Evolutionary conservation across 2,888 invertebrate species (phyloP).

Genomic region (Agrochola litura): DNA sequence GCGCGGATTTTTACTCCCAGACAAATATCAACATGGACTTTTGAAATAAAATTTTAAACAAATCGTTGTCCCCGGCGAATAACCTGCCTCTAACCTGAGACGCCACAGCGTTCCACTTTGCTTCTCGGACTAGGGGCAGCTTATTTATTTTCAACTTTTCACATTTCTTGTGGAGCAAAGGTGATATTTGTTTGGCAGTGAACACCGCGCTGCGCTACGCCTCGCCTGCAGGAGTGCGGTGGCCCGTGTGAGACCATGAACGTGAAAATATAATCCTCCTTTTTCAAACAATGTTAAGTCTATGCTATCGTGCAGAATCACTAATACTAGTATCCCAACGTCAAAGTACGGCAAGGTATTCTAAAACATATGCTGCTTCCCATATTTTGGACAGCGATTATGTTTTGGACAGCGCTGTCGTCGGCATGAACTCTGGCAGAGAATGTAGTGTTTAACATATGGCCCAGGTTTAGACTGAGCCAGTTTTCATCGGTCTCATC

Average conservation of each 20-base stretch:
- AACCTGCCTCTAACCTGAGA: background rate
- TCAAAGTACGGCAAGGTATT: constrained; percentile 3
- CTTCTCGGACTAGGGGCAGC: background rate
- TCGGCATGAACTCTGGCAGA: background rate
- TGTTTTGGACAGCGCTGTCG: constrained; percentile 16
- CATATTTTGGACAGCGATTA: constrained; percentile 3
- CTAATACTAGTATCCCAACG: constrained; percentile 1
- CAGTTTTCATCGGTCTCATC: background rate
- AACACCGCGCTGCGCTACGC: background rate
- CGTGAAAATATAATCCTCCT: constrained; percentile 11
- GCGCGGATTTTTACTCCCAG: background rate
- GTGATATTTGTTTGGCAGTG: constrained; percentile 5
- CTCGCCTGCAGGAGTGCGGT: background rate
- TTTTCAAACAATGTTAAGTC: constrained; percentile 6
- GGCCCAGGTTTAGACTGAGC: constrained; percentile 1
- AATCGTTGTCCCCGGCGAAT: background rate
- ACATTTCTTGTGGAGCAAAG: background rate
- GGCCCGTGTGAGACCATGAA: background rate
- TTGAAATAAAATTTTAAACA: background rate
- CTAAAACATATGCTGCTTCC: constrained; percentile 10
- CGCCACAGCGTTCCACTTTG: background rate
- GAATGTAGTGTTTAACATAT: constrained; percentile 5
- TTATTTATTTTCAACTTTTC: background rate
- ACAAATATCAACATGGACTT: background rate
- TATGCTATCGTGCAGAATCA: background rate